Percentiles rank a stretch among this genome's conserved stretches.
These are phyloP conservation scores for Platycnemis pennipes DNA, from an alignment of 2,888 invertebrate genomes.

Conservation along the genomic window DNA sequence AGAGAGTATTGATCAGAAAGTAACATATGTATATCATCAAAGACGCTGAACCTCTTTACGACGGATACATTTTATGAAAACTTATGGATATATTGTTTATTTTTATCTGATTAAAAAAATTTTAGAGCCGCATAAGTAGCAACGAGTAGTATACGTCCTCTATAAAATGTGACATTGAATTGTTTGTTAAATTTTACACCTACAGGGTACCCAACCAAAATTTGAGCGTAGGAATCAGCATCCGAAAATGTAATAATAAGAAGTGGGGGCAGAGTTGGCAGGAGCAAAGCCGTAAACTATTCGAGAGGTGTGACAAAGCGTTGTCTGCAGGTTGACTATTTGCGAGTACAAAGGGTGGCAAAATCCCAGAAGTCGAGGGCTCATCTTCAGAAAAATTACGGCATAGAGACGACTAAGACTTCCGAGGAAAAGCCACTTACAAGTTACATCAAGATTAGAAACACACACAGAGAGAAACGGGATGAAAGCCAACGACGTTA, in stretches of 20 bases:
- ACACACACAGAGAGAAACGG: constrained; percentile 3
- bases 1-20: too few species aligned
- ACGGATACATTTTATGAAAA: too few species aligned
- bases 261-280: neutral
- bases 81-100: too few species aligned
- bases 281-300: neutral
- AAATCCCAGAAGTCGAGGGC: constrained; percentile 5
- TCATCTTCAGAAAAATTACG: constrained; percentile 29
- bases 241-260: neutral
- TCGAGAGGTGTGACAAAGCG: neutral
- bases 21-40: too few species aligned
- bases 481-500: neutral
- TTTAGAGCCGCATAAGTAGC: too few species aligned
- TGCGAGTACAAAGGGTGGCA: constrained; percentile 15
- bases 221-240: neutral
- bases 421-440: neutral
- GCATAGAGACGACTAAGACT: neutral
- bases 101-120: too few species aligned
- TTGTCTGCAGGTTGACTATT: neutral
- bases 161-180: too few species aligned
- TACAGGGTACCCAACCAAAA: too few species aligned
- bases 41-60: too few species aligned
- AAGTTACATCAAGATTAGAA: neutral
- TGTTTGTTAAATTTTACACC: too few species aligned
- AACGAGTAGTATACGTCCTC: too few species aligned